Percentiles rank a stretch among this genome's conserved stretches.
These are phyloP conservation scores for Andrena hattorfiana DNA, from an alignment of 2,888 invertebrate species.

Conservation along the genomic window DNA sequence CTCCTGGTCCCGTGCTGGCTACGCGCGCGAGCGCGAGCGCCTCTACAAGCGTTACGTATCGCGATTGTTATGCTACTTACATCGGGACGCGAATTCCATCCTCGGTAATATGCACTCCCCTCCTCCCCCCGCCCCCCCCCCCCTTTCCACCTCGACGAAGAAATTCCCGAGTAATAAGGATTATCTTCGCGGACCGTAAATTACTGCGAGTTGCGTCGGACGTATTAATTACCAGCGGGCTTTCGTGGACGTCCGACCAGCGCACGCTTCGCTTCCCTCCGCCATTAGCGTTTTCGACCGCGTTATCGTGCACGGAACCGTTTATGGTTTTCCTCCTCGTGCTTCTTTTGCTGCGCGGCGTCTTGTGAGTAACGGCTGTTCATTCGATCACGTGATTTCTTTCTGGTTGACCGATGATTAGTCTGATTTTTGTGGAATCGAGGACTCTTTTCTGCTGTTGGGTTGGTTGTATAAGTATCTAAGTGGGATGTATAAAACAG, in stretches of 20 bases:
- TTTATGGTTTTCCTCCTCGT: not conserved
- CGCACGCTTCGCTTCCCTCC: not conserved
- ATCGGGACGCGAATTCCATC: constrained; percentile 27
- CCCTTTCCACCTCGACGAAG: not conserved
- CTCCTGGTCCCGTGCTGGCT: not conserved
- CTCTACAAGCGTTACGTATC: constrained; percentile 37
- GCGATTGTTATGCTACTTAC: constrained; percentile 45
- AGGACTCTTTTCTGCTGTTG: no score
- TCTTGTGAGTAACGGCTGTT: no score
- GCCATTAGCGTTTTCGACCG: not conserved
- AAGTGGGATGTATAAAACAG: no score
- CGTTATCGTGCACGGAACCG: constrained; percentile 4
- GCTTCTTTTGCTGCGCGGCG: not conserved
- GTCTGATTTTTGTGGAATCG: no score
- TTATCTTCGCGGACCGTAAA: constrained; percentile 20
- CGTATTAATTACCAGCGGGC: constrained; percentile 33
- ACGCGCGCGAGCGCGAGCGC: not conserved
- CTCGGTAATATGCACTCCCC: not conserved
- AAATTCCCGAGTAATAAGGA: constrained; percentile 46
- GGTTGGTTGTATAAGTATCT: no score
- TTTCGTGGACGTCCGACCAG: not conserved
- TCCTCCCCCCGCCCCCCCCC: no score
- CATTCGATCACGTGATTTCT: no score
- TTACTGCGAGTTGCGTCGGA: not conserved
- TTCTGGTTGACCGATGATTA: no score